Evolutionary conservation across 2,797 vertebrate genomes (phyloP), one percentile per base, ranked within the genome.

Genomic region (Graptemys geographica): DNA sequence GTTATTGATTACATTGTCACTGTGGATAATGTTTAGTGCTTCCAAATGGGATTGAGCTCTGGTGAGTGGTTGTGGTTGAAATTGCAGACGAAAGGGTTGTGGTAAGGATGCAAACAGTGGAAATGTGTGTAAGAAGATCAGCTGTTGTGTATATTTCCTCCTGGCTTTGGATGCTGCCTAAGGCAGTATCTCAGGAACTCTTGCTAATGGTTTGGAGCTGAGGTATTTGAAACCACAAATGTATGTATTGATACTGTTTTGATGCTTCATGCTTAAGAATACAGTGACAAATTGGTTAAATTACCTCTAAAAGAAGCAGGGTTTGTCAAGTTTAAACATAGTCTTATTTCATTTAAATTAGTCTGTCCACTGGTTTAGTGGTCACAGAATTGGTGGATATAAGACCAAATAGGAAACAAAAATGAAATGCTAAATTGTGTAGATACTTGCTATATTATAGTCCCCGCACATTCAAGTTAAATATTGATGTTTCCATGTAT

Each of bases 1-100:
- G 98, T 90, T 97, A 98, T 98, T 81, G 98, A 99, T 98, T 96
- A 55, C 4, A 1, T 96, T 98, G 98, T 98, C 98, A 98, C 96
- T 95, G 96, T 86, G 90, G 97, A 97, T 98, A 97, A 97, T 95
- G 97, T 97, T 93, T 97, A 98, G 95, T 97, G 96, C 80, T 96
- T 92, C 93, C 91, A 82, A 84, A 81, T 92, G 11, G 33, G 87
- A 92, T 84, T 97, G 91, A 97, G 97, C 98, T 98, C 97, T 96
- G 96, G 97, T 98, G 98, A 97, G 89, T 94, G 86, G 94, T 98
- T 98, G 98, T 94, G 98, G 98, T 98, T 98, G 98, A 97, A 98
- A 97, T 95, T 96, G 84, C 96, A 97, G 97, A 97, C 82, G 89
- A 72, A 88, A 97, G 90, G 88, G 94, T 98, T 98, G 98, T 95